Conservation (phyloP, 2,113 vertebrate species). For the Hylia prasina region DNA sequence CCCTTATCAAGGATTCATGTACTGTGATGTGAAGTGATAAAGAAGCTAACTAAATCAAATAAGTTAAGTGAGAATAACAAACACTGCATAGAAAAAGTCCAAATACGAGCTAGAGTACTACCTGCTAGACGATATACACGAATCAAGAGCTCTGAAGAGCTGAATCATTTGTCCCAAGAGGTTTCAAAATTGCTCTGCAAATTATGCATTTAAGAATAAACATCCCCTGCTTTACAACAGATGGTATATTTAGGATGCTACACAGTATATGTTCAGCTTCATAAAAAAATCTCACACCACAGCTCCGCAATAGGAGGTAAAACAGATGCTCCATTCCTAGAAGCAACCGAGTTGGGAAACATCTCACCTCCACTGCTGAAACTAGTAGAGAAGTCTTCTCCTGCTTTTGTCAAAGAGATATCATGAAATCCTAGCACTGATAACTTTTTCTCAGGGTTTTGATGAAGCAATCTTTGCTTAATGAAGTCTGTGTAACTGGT, state of each 20-base stretch:
- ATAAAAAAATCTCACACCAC: background rate
- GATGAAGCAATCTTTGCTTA: background rate
- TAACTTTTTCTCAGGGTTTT: background rate
- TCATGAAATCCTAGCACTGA: background rate
- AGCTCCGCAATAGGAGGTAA: background rate
- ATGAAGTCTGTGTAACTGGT: background rate
- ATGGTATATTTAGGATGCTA: background rate
- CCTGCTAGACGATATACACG: background rate
- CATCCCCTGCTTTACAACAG: background rate
- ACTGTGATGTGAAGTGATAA: background rate
- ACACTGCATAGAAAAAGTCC: background rate
- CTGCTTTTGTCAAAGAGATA: background rate
- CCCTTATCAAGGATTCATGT: background rate
- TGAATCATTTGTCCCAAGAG: background rate
- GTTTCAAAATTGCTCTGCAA: background rate
- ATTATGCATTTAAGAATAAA: slow-evolving; percentile 11
- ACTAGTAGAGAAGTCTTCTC: background rate
- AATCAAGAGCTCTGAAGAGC: background rate
- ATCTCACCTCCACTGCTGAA: background rate
- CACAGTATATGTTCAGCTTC: slow-evolving; percentile 5
- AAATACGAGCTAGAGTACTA: background rate
- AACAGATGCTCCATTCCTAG: background rate
- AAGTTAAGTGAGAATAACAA: background rate
- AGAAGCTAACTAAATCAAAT: background rate
- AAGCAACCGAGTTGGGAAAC: background rate